Base-by-base conservation (phyloP, 1,140 invertebrate genomes). In the Telenomus remus region DNA sequence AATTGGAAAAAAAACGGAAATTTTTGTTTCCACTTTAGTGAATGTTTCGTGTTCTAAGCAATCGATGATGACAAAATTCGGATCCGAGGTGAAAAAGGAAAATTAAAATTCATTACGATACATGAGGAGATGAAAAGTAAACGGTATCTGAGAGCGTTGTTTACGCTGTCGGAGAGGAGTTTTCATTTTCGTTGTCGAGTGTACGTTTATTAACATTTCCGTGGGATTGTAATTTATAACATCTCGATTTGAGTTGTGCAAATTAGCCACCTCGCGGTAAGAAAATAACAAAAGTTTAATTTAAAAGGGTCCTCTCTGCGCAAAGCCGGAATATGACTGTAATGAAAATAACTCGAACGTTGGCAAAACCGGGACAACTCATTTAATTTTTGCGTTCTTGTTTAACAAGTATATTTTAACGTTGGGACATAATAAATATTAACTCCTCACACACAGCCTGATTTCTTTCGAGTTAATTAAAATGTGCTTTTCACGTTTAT, bases 391-490 rank as follows among this genome's bases (percentile, higher is more conserved):
- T 70, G n/a, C n/a, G 60, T 50, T 61, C 55, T 14, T 19, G 59
- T 75, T 69, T 47, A 13, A 2, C 48, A 34, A 70, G 60, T 70
- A 61, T 59, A 69, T 73, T 70, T 65, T 74, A 74, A 73, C 63
- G 54, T 78, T 61, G 59, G 55, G 60, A 69, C 56, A 69, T 66
- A 70, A 63, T 73, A 73, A 73, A 73, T 73, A 78, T 70, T 70
- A 70, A 59, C 64, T 65, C 63, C 48, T 60, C 70, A 55, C 50
- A 55, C 76, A 60, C 49, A 70, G 65, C 70, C 64, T 53, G 65
- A 78, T 78, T 78, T 57, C 66, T 76, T 76, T 61, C 69, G 55
- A 73, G 73, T 78, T 78, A 78, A 78, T 78, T 78, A 78, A 78
- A 78, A 73, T 70, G 65, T 69, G 60, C 76, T 70, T 59, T 64